A percentile compares a stretch with the other conserved stretches of the same genome.
Conservation (phyloP, 2,888 invertebrate species). For the Sympetrum striolatum region DNA sequence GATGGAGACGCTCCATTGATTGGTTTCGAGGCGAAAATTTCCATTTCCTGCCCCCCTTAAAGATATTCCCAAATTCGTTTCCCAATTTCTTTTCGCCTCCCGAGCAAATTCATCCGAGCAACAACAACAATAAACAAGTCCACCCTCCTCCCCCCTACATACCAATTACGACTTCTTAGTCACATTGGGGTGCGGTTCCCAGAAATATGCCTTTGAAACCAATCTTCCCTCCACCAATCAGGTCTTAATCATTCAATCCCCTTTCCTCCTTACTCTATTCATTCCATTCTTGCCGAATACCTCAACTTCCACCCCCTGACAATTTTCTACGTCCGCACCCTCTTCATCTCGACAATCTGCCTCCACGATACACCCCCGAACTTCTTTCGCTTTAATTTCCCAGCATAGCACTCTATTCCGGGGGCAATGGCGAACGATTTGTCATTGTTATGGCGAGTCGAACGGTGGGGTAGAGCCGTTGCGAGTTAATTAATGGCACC, state of each 20-base stretch:
- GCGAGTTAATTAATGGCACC: constrained; percentile 37
- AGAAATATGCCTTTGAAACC: not conserved
- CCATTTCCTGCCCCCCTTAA: not conserved
- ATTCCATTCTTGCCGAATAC: not conserved
- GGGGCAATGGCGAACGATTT: constrained; percentile 24
- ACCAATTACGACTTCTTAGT: not conserved
- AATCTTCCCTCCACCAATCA: not conserved
- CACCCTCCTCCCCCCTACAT: not conserved
- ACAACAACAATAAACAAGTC: not conserved
- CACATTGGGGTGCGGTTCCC: not conserved
- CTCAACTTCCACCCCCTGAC: not conserved
- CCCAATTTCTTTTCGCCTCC: not conserved
- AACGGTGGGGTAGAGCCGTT: not conserved
- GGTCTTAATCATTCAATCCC: not conserved
- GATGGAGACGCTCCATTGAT: not conserved
- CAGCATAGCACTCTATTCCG: constrained; percentile 25
- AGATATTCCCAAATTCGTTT: not conserved
- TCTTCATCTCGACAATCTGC: not conserved
- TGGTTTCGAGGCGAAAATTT: not conserved
- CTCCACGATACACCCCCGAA: constrained; percentile 4
- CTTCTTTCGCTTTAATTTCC: not conserved
- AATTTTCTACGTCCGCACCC: not conserved
- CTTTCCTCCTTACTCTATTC: not conserved
- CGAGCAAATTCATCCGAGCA: no score
- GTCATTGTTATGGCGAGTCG: constrained; percentile 38